Percentiles rank a stretch among this genome's conserved stretches.
Evolutionary conservation across 2,888 invertebrate species (phyloP).

Genomic region (Drosophila pseudotalamancana): DNA sequence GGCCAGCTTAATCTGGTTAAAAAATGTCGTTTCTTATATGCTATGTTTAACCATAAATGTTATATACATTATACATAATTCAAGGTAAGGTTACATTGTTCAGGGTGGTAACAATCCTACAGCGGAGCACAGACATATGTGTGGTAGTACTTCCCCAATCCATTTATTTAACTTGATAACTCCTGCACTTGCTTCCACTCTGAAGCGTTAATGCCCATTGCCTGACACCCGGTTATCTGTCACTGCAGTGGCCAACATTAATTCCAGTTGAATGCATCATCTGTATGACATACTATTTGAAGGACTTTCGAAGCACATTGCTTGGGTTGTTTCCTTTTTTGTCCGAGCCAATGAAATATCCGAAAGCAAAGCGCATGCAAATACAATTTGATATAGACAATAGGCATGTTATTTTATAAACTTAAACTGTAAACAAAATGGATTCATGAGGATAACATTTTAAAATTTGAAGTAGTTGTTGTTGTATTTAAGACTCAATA

Average conservation of each 20-base stretch:
- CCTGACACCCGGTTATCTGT: slow-evolving; percentile 55
- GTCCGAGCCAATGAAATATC: slow-evolving; percentile 4
- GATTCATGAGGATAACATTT: no score
- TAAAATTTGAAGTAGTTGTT: no score
- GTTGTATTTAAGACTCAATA: background rate
- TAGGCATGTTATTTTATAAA: no score
- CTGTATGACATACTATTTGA: slow-evolving; percentile 56
- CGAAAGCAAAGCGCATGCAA: slow-evolving; percentile 12
- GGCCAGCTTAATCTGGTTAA: no score
- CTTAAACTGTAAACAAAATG: background rate
- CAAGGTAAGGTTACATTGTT: no score
- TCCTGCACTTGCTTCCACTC: slow-evolving; percentile 36
- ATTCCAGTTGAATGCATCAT: slow-evolving; percentile 60
- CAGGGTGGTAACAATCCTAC: no score
- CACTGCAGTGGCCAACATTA: slow-evolving; percentile 52
- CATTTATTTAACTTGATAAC: slow-evolving; percentile 30
- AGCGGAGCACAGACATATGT: background rate
- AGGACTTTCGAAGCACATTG: slow-evolving; percentile 39
- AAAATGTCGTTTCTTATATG: no score
- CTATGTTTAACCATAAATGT: no score
- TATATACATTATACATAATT: no score
- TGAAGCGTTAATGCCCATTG: slow-evolving; percentile 51
- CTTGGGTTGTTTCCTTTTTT: slow-evolving; percentile 2
- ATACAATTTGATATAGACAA: background rate
- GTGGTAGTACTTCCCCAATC: background rate